These are phyloP conservation scores for Eilema sororculum DNA, from an alignment of 2,888 invertebrate genomes.

Conservation along the genomic window DNA sequence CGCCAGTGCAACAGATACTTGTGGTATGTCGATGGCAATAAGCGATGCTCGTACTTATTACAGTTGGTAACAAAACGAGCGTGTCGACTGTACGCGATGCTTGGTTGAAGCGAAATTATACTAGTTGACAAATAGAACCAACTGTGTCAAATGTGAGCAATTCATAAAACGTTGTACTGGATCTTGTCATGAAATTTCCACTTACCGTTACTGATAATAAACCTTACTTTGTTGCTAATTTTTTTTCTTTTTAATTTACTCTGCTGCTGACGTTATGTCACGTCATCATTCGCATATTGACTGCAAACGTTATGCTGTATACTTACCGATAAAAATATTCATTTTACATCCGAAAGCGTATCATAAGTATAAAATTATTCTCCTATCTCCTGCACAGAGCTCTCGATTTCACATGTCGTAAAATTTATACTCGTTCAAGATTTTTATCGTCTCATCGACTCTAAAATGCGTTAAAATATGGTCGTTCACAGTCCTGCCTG, in stretches of 20 bases:
- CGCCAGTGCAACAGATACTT: constrained; percentile 52
- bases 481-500: constrained; percentile 57
- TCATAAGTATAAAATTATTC: constrained; percentile 69
- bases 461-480: constrained; percentile 66
- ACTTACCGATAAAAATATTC: constrained; percentile 64
- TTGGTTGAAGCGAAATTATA: constrained; percentile 67
- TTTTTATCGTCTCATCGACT: constrained; percentile 65
- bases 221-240: constrained; percentile 50
- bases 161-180: constrained; percentile 70
- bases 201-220: constrained; percentile 63
- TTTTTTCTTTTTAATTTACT: constrained; percentile 44
- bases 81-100: constrained; percentile 33
- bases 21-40: constrained; percentile 42
- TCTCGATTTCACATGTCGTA: constrained; percentile 72
- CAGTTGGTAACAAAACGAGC: constrained; percentile 47
- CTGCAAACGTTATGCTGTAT: constrained; percentile 57
- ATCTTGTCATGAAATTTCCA: constrained; percentile 67
- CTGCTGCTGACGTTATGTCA: constrained; percentile 25
- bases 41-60: constrained; percentile 47
- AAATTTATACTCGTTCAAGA: constrained; percentile 68
- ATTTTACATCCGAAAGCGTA: constrained; percentile 66
- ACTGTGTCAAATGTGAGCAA: constrained; percentile 59
- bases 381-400: constrained; percentile 63
- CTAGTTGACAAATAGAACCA: constrained; percentile 72
- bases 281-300: constrained; percentile 58